Percentiles rank a stretch among this genome's conserved stretches.
phyloP scores from a whole-genome alignment of 2,797 vertebrate species.

The Trematomus bernacchii region DNA sequence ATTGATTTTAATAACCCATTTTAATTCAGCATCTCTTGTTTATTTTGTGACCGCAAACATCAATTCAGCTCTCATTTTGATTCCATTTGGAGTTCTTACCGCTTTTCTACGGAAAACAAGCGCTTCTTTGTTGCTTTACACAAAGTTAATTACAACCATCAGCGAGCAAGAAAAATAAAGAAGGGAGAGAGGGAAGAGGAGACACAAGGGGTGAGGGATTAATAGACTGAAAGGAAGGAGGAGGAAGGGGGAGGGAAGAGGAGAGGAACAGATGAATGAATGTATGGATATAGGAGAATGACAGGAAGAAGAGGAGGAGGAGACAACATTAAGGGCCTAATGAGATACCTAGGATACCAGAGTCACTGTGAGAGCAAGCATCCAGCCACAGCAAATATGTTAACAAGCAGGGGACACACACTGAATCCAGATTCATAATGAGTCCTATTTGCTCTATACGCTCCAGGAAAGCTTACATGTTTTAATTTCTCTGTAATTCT shows the following conservation, averaged over 20 bases:
- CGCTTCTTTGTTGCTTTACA: slow-evolving; percentile 61
- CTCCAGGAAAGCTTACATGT: not conserved
- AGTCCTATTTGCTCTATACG: not conserved
- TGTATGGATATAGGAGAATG: slow-evolving; percentile 54
- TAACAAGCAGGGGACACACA: slow-evolving; percentile 88
- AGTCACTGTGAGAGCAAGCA: slow-evolving; percentile 87
- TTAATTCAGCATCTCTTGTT: slow-evolving; percentile 23
- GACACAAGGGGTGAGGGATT: slow-evolving; percentile 50
- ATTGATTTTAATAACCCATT: slow-evolving; percentile 21
- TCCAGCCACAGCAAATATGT: slow-evolving; percentile 80
- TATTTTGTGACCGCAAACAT: slow-evolving; percentile 64
- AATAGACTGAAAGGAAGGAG: slow-evolving; percentile 40
- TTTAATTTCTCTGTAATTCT: not conserved
- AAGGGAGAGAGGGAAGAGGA: slow-evolving; percentile 28
- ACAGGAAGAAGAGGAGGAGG: slow-evolving; percentile 31
- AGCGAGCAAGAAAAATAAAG: slow-evolving; percentile 25
- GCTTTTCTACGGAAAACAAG: slow-evolving; percentile 52
- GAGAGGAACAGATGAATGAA: slow-evolving; percentile 60
- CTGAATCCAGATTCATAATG: slow-evolving; percentile 37
- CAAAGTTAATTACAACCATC: slow-evolving; percentile 69
- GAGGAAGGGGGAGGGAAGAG: slow-evolving; percentile 21
- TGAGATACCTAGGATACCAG: slow-evolving; percentile 88
- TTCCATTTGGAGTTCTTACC: slow-evolving; percentile 15
- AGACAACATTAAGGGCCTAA: slow-evolving; percentile 83
- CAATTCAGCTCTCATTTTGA: slow-evolving; percentile 17